These are phyloP conservation scores for Dasypolia templi DNA, from an alignment of 2,888 invertebrate genomes.

Conservation along the genomic window DNA sequence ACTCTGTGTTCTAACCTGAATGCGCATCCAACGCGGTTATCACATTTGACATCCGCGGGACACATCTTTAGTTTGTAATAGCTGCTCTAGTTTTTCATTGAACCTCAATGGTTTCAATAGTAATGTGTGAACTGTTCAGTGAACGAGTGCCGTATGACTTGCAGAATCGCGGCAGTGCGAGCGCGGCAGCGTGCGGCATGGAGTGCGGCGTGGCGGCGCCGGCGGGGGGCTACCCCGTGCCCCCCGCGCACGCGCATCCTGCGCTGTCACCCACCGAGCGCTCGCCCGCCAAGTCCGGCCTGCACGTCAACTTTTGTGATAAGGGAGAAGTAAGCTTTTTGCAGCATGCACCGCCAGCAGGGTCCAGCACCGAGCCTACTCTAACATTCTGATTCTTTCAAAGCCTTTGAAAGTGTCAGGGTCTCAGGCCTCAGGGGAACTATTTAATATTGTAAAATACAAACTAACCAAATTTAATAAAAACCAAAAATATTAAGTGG, in stretches of 20 bases:
- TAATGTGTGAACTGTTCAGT: background rate
- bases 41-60: background rate
- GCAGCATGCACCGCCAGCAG: background rate
- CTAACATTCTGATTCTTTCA: background rate
- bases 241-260: conserved; percentile 79
- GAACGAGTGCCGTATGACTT: conserved; percentile 51
- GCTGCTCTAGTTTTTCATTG: background rate
- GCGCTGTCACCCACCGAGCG: conserved; percentile 92
- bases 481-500: too few relatives aligned
- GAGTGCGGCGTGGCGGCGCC: conserved; percentile 76
- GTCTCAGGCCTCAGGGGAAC: too few relatives aligned
- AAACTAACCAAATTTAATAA: too few relatives aligned
- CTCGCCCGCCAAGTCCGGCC: conserved; percentile 95
- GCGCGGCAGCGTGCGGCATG: conserved; percentile 72
- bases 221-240: conserved; percentile 82
- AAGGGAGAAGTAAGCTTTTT: conserved; percentile 91
- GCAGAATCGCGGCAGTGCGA: conserved; percentile 81
- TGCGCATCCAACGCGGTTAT: too few relatives aligned
- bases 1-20: too few relatives aligned
- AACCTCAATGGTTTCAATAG: background rate
- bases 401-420: background rate
- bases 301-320: conserved; percentile 97
- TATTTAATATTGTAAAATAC: too few relatives aligned
- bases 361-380: background rate
- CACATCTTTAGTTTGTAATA: background rate